Percentiles rank a stretch among this genome's conserved stretches.
phyloP scores from a whole-genome alignment of 2,113 vertebrate species.

The Gracilinanus agilis region DNA sequence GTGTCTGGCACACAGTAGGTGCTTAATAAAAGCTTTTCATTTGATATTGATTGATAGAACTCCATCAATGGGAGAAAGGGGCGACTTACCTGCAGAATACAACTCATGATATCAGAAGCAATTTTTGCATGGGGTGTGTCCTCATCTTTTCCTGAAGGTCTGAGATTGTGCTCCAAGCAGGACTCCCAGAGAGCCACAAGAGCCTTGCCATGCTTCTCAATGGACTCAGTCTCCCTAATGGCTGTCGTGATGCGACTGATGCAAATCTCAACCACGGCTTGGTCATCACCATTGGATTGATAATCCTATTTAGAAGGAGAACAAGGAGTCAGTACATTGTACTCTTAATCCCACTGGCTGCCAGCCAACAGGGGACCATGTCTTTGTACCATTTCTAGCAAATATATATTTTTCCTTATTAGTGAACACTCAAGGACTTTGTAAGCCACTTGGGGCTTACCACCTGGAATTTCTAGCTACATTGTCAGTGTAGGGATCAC shows the following conservation, averaged over 20 bases:
- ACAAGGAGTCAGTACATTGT: neutral
- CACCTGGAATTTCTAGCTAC: neutral
- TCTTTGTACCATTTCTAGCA: neutral
- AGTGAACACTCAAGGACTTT: neutral
- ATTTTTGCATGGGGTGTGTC: constrained; percentile 97
- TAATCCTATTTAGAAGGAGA: constrained; percentile 90
- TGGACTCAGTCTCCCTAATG: constrained; percentile 93
- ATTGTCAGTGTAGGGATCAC: neutral
- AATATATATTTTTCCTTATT: neutral
- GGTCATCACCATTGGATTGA: constrained; percentile 95
- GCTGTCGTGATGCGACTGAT: constrained; percentile 96
- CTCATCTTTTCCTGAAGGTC: constrained; percentile 89
- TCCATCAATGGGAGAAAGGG: neutral
- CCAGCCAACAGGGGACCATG: neutral
- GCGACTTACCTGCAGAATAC: constrained; percentile 93
- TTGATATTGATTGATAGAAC: neutral
- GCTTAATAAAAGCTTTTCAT: neutral
- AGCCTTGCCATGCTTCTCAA: constrained; percentile 90
- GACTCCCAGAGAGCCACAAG: constrained; percentile 97
- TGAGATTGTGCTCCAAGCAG: constrained; percentile 94
- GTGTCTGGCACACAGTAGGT: neutral
- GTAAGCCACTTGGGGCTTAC: neutral
- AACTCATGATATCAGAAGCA: constrained; percentile 97
- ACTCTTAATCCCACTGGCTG: neutral
- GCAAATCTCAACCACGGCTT: constrained; percentile 98